Evolutionary conservation across 2,113 vertebrate genomes (phyloP), one percentile per base, ranked within the genome.

Genomic region (Tauraco erythrolophus): DNA sequence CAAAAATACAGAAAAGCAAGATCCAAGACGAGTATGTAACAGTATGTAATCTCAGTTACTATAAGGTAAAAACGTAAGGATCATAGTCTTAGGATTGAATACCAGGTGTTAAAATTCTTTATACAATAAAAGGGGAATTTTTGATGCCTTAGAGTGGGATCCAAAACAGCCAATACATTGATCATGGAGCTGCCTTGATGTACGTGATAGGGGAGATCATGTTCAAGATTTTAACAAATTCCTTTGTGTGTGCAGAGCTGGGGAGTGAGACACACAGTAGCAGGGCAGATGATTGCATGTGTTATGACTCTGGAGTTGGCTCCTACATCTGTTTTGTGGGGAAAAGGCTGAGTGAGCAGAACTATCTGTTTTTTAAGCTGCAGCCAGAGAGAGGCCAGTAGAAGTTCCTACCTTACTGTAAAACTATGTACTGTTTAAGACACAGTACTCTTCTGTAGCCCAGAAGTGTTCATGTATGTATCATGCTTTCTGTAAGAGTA

Each of bases 101-200:
- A 39, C 2, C 46, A 57, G 33, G 4, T 90, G 10, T 84, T 82
- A 43, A 80, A 83, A 60, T 41, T 51, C 12, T 72, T 69, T 19
- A 8, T 57, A 27, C 8, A 12, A 25, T n/a, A 23, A 65, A 65
- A 19, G 14, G 21, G 56, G 28, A 41, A 14, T 41, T 84, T 91
- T 70, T 81, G 15, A 43, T 92, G 76, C 76, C 76, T 60, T 74
- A 14, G 45, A 70, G 50, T 92, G 54, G 50, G 17, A 78, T 86
- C 60, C 68, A 56, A 74, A 96, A 58, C 86, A 96, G 86, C 86
- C 95, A 92, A 30, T 96, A 86, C 80, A 87, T 87, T 84, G 65
- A 94, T 33, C 4, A 3, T 78, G 91, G 89, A 94, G 94, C 94
- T 97, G 91, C 91, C 65, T n/a, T 60, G n/a, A 76, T 1, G 0